Evolutionary conservation across 2,113 vertebrate species (phyloP), one percentile per base, ranked within the genome.

Genomic region (Craseonycteris thonglongyai): DNA sequence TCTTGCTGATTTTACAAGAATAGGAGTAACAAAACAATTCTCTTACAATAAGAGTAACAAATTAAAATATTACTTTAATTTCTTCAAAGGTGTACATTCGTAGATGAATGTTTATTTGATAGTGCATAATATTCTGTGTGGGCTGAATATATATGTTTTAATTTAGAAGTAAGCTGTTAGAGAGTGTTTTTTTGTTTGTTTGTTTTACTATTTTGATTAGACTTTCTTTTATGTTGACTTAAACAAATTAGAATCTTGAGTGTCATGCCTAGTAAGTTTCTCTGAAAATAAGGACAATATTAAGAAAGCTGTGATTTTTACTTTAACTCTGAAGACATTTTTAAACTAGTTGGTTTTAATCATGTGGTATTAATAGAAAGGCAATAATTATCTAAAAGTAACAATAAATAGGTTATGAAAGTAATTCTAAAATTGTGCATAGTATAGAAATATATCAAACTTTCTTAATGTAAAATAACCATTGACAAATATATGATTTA

Each of bases 191-290:
- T 56, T 72, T 68, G n/a, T n/a, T n/a, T n/a, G n/a, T n/a, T 88
- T 82, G 91, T 96, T 96, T 78, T 86, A 79, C 22, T 87, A 66
- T 96, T 97, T 80, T 80, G 24, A 81, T 95, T 47, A 40, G 56
- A 71, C 79, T 92, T 87, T 94, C 56, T 94, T 95, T 80, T 76
- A 54, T 79, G 54, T 89, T 84, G 45, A 80, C 54, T 88, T 80
- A 82, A 93, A 91, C 87, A 74, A 93, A 89, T 87, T 61, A 59
- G 49, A 81, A 56, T 93, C 59, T 90, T 93, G 47, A 90, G 28
- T 87, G 26, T 59, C 16, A 56, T 56, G 24, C 54, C 42, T 86
- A 78, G 8, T 92, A 68, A 80, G 59, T 84, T 92, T 72, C 38
- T 93, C 45, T 78, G 78, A 94, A 90, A 84, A 74, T 90, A 66